Evolutionary conservation across 2,888 invertebrate species (phyloP), one percentile per base, ranked within the genome.

Genomic region (Melipona bicolor): DNA sequence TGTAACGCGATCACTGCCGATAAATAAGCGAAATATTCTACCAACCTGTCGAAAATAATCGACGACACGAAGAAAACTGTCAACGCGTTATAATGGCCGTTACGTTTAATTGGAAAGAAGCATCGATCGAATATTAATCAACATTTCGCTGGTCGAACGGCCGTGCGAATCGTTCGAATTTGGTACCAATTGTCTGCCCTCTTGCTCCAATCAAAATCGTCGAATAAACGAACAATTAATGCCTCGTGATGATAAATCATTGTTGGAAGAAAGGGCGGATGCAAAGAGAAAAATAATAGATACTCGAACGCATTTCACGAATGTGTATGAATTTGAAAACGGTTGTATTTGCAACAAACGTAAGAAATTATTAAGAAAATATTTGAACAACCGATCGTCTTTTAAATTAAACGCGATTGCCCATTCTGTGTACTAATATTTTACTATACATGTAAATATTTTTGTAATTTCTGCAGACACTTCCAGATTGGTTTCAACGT

Each of bases 81-180:
- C 27, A 50, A 52, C 49, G n/a, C 54, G 72, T 56, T 69, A 71
- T 77, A 77, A 80, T 64, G 76, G 50, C 69, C 56, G 68, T 72
- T 72, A 13, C 61, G 52, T 80, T 77, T 50, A 62, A 70, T 80
- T 70, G 56, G 65, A 68, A 82, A 69, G 54, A 74, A 74, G 62
- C 64, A 64, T 61, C 54, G 52, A 61, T 49, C 24, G 59, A 61
- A 52, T 61, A 59, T 81, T 61, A 77, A 71, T 81, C 65, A 36
- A 64, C 50, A 52, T 13, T 43, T 50, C 24, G 43, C 43, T 21
- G 21, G 62, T 32, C 50, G 36, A 52, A n/a, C 50, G 62, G 9
- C 6, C 52, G 43, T 24, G 43, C 36, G 36, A 52, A 43, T 67
- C 36, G 65, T 9, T 75, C 43, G 56, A 49, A 65, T 65, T 78